A percentile compares a stretch with the other conserved stretches of the same genome.
Conservation (phyloP, 2,888 invertebrate genomes). For the Epirrhoe tristata region DNA sequence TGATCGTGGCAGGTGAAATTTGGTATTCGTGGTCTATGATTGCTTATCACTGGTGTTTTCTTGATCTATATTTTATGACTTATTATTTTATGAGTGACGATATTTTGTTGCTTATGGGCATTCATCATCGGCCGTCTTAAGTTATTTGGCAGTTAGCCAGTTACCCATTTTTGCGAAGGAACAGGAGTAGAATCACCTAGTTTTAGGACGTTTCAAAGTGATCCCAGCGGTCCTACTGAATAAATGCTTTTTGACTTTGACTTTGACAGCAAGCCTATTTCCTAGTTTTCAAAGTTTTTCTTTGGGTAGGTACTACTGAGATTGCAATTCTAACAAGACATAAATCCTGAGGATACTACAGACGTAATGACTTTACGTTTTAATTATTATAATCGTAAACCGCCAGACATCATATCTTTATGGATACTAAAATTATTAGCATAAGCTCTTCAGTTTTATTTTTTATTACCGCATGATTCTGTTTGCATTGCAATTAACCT, state of each 20-base stretch:
- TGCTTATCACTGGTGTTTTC: not conserved
- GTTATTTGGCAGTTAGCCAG: no score
- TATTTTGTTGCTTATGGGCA: no score
- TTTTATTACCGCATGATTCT: constrained; percentile 11
- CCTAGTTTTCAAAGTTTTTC: not conserved
- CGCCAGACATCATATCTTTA: not conserved
- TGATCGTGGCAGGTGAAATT: constrained; percentile 18
- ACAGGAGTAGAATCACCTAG: no score
- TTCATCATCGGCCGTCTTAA: no score
- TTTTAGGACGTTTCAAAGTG: no score
- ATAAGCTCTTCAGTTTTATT: constrained; percentile 8
- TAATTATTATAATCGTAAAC: not conserved
- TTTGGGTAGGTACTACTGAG: not conserved
- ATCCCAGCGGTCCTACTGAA: no score
- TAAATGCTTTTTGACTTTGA: no score
- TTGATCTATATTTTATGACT: not conserved
- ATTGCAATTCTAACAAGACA: not conserved
- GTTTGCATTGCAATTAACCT: constrained; percentile 26
- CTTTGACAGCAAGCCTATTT: no score
- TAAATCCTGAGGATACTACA: not conserved
- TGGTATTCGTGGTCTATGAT: not conserved
- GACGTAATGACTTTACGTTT: not conserved
- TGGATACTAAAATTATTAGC: not conserved
- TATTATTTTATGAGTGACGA: no score
- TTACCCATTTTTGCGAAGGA: no score